phyloP scores from a whole-genome alignment of 2,113 vertebrate species.

The Oryzias javanicus region DNA sequence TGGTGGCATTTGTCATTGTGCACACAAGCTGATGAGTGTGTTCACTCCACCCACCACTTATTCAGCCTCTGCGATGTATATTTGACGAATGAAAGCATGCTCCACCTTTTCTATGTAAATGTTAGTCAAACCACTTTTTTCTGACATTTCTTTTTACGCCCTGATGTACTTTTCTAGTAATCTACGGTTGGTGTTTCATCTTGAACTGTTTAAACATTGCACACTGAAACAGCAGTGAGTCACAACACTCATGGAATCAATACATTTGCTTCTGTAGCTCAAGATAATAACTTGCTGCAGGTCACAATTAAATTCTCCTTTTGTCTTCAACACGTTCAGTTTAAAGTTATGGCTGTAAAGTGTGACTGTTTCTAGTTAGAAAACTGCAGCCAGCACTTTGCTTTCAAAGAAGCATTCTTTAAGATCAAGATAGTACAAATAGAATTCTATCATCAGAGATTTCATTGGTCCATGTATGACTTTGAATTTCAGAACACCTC shows the following conservation, averaged over 20 bases:
- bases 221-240: not conserved
- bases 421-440: no score
- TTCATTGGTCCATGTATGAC: no score
- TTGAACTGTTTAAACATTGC: not conserved
- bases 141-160: not conserved
- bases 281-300: not conserved
- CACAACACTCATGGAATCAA: no score
- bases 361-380: no score
- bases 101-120: conserved; percentile 2
- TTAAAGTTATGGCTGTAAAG: not conserved
- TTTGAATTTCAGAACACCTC: no score
- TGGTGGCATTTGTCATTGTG: not conserved
- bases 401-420: no score
- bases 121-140: conserved; percentile 16
- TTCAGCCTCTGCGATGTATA: not conserved
- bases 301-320: not conserved
- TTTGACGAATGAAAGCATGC: conserved; percentile 37
- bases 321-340: not conserved
- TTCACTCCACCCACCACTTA: conserved; percentile 32
- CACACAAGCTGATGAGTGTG: not conserved
- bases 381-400: no score
- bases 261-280: not conserved
- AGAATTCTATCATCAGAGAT: no score
- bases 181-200: conserved; percentile 14
- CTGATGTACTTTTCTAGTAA: conserved; percentile 3